Conservation (phyloP, 2,113 vertebrate species). For the Erinaceus europaeus region DNA sequence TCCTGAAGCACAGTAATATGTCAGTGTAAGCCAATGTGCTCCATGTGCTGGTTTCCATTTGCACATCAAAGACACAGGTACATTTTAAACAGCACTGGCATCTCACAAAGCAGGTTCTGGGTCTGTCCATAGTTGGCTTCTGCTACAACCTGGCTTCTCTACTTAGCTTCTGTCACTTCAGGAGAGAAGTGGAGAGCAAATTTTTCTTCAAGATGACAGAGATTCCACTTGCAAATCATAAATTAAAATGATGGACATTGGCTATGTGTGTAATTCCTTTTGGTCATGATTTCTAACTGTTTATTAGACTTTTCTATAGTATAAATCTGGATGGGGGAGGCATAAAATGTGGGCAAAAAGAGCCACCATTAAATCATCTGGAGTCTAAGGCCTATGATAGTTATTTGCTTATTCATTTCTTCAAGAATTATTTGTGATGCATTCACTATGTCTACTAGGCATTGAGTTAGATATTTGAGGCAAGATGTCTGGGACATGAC, state of each 20-base stretch:
- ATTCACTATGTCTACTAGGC: neutral
- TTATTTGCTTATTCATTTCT: neutral
- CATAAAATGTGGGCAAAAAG: neutral
- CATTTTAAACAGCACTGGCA: neutral
- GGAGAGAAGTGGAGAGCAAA: neutral
- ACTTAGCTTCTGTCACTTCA: neutral
- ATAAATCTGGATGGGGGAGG: neutral
- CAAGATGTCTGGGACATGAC: neutral
- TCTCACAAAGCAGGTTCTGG: neutral
- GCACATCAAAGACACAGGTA: neutral
- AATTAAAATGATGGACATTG: neutral
- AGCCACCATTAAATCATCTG: neutral
- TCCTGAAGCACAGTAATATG: neutral
- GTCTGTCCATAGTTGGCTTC: neutral
- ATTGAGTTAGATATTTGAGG: neutral
- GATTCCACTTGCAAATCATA: neutral
- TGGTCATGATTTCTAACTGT: neutral
- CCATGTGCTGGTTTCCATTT: neutral
- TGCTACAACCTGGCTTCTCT: neutral
- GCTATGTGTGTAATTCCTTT: neutral
- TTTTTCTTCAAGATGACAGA: neutral
- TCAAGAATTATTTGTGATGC: neutral
- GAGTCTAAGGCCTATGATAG: neutral
- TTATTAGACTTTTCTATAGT: neutral
- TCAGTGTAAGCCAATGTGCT: neutral